Conservation (phyloP, 64 coral and sea anemone genomes). For the Montipora sp. region DNA sequence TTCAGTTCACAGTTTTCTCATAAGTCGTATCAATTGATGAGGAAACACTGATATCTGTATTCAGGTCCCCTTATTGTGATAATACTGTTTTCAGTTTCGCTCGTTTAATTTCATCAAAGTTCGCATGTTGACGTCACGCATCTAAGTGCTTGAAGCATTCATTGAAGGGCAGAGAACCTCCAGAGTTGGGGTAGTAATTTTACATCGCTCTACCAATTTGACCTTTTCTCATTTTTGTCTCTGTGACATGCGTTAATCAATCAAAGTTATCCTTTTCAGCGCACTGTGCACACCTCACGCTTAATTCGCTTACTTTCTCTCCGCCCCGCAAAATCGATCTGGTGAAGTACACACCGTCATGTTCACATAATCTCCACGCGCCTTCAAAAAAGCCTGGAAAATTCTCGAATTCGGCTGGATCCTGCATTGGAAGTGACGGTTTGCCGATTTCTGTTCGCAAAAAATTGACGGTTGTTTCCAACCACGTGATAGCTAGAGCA, state of each 20-base stretch:
- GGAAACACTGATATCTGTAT: too few relatives aligned
- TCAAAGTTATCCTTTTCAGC: not conserved
- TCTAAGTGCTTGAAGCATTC: too few relatives aligned
- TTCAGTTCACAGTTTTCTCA: too few relatives aligned
- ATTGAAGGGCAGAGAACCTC: too few relatives aligned
- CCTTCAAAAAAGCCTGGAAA: conserved; percentile 11
- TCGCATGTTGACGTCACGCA: too few relatives aligned
- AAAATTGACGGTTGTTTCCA: not conserved
- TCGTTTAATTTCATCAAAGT: too few relatives aligned
- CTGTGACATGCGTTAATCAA: not conserved
- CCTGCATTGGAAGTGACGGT: not conserved
- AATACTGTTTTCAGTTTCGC: too few relatives aligned
- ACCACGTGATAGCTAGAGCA: not conserved
- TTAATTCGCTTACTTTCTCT: not conserved
- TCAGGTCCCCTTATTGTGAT: too few relatives aligned
- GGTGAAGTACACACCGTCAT: not conserved
- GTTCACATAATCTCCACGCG: conserved; percentile 1
- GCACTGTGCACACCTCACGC: not conserved
- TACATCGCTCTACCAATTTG: too few relatives aligned
- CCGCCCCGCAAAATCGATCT: not conserved
- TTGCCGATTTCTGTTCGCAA: not conserved
- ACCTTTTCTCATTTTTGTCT: too few relatives aligned
- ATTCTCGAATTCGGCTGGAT: not conserved
- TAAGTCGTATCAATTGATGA: too few relatives aligned
- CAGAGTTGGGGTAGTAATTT: too few relatives aligned